Evolutionary conservation across 1,140 invertebrate species (phyloP).

Genomic region (Drosophila pectinifera): DNA sequence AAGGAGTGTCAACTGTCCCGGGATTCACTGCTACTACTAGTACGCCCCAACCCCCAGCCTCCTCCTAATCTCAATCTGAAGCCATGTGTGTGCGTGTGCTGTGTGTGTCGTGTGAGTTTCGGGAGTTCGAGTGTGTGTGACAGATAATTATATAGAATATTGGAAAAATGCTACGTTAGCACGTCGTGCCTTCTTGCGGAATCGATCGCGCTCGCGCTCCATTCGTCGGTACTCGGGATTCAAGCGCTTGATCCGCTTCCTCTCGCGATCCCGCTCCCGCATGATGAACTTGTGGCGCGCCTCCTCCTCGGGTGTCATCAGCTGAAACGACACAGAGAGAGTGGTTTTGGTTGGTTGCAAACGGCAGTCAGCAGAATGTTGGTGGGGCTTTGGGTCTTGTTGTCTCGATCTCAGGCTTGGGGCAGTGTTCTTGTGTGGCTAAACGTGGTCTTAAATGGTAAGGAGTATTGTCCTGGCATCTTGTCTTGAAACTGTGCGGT

Average conservation of each 20-base stretch:
- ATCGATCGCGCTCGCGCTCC: conserved; percentile 75
- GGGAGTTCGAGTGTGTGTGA: conserved; percentile 32
- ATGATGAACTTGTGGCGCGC: conserved; percentile 81
- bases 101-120: conserved; percentile 32
- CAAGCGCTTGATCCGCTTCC: conserved; percentile 76
- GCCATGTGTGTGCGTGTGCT: conserved; percentile 24
- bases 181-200: conserved; percentile 81
- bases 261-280: conserved; percentile 74
- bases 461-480: conserved; percentile 2
- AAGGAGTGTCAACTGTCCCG: conserved; percentile 47
- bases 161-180: conserved; percentile 84
- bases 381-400: conserved; percentile 5
- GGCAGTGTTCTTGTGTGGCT: conserved; percentile 12
- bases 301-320: conserved; percentile 80
- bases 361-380: conserved; percentile 25
- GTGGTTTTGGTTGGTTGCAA: conserved; percentile 49
- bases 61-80: conserved; percentile 41
- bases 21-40: conserved; percentile 9
- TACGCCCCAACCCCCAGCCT: conserved; percentile 10
- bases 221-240: conserved; percentile 78
- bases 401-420: conserved; percentile 28
- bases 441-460: conserved; percentile 11
- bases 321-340: conserved; percentile 75
- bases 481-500: conserved; percentile 49
- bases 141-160: conserved; percentile 58